A percentile compares a stretch with the other conserved stretches of the same genome.
Conservation (phyloP, 2,888 invertebrate genomes). For the Diloba caeruleocephala region DNA sequence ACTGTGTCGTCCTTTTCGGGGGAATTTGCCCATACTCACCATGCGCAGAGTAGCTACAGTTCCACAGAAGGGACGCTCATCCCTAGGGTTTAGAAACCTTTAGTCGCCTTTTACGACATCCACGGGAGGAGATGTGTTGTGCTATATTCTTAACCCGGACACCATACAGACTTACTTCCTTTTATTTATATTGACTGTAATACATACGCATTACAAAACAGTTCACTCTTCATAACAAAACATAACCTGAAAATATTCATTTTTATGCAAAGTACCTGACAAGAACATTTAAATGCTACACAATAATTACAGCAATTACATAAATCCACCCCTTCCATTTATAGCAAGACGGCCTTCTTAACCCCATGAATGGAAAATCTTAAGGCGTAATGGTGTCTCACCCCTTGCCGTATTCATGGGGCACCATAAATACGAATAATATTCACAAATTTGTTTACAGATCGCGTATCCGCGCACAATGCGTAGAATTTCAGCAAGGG, state of each 20-base stretch:
- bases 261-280: conserved; percentile 1
- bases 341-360: conserved; percentile 67
- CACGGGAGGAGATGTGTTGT: too few relatives aligned
- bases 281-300: conserved; percentile 16
- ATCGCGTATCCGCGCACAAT: conserved; percentile 65
- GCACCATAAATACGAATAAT: conserved; percentile 77
- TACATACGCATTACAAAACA: too few relatives aligned
- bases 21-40: too few relatives aligned
- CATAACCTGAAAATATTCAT: not conserved
- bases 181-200: too few relatives aligned
- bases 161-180: too few relatives aligned
- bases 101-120: too few relatives aligned
- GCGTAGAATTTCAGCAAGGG: conserved; percentile 59
- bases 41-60: too few relatives aligned
- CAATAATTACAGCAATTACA: conserved; percentile 69
- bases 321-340: conserved; percentile 68
- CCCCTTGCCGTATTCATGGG: conserved; percentile 83
- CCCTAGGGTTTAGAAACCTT: too few relatives aligned
- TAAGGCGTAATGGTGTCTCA: conserved; percentile 74
- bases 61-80: too few relatives aligned
- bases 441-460: conserved; percentile 88
- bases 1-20: too few relatives aligned
- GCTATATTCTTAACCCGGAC: too few relatives aligned
- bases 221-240: not conserved
- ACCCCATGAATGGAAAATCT: conserved; percentile 83